These are phyloP conservation scores for Trichonephila inaurata DNA, from an alignment of 1,140 invertebrate species.

Conservation along the genomic window DNA sequence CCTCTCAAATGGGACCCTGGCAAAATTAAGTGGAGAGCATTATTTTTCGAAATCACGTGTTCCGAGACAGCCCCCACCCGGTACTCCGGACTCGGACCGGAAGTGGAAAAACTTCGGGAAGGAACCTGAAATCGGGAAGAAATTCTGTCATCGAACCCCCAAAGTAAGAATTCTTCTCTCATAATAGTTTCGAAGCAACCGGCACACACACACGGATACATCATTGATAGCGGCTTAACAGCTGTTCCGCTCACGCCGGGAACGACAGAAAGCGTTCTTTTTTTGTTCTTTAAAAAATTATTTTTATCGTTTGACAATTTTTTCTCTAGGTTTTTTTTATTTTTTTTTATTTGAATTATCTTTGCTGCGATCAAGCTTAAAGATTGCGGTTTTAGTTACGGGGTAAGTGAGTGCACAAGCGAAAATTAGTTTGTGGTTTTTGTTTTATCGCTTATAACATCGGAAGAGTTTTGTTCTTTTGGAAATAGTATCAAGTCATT, in stretches of 20 bases:
- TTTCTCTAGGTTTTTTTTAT: neutral
- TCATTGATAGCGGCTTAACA: neutral
- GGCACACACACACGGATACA: neutral
- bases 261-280: neutral
- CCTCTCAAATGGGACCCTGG: slow-evolving; percentile 37
- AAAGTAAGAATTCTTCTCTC: neutral
- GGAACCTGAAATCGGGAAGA: neutral
- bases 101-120: neutral
- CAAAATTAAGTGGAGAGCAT: slow-evolving; percentile 17
- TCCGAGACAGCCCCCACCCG: neutral
- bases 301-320: neutral
- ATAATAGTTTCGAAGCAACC: neutral
- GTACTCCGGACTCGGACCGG: neutral
- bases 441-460: neutral
- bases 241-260: slow-evolving; percentile 19
- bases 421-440: neutral
- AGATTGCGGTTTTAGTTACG: too few species aligned
- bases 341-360: too few species aligned
- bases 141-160: neutral
- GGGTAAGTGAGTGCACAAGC: too few species aligned
- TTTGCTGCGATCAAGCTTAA: too few species aligned
- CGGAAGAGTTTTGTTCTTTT: too few species aligned
- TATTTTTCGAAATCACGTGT: slow-evolving; percentile 35
- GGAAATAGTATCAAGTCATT: too few species aligned
- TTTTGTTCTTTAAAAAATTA: neutral